These are phyloP conservation scores for Lanistes nyassanus DNA, from an alignment of 1,140 invertebrate genomes.

Conservation along the genomic window DNA sequence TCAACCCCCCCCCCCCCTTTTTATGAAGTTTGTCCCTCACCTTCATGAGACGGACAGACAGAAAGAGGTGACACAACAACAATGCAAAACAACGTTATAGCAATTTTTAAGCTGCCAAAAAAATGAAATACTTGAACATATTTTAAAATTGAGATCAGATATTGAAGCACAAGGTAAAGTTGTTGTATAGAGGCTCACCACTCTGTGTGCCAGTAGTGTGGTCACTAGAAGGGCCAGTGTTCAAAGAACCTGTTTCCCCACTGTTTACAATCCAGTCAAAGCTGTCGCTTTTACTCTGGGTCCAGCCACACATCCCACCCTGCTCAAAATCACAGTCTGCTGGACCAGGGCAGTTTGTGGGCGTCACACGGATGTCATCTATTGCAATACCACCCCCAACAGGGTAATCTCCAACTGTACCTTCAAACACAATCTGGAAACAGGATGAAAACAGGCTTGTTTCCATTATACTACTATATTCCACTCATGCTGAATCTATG, in stretches of 20 bases:
- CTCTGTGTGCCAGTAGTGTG: slow-evolving; percentile 52
- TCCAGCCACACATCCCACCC: slow-evolving; percentile 56
- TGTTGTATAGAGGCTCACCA: slow-evolving; percentile 40
- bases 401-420: slow-evolving; percentile 37
- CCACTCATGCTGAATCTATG: too few species aligned
- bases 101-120: too few species aligned
- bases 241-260: slow-evolving; percentile 37
- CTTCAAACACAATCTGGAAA: slow-evolving; percentile 50
- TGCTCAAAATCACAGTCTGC: slow-evolving; percentile 61
- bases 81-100: too few species aligned
- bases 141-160: too few species aligned
- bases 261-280: slow-evolving; percentile 51
- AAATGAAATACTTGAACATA: too few species aligned
- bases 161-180: too few species aligned
- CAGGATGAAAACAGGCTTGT: too few species aligned
- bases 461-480: too few species aligned
- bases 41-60: too few species aligned
- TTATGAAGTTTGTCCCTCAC: too few species aligned
- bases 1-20: too few species aligned
- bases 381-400: slow-evolving; percentile 58
- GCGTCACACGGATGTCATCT: slow-evolving; percentile 52
- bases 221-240: slow-evolving; percentile 53
- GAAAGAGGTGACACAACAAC: too few species aligned
- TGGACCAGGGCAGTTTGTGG: slow-evolving; percentile 36
- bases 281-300: slow-evolving; percentile 34